Conservation (phyloP, 2,888 invertebrate genomes). For the Trichogramma evanescens region DNA sequence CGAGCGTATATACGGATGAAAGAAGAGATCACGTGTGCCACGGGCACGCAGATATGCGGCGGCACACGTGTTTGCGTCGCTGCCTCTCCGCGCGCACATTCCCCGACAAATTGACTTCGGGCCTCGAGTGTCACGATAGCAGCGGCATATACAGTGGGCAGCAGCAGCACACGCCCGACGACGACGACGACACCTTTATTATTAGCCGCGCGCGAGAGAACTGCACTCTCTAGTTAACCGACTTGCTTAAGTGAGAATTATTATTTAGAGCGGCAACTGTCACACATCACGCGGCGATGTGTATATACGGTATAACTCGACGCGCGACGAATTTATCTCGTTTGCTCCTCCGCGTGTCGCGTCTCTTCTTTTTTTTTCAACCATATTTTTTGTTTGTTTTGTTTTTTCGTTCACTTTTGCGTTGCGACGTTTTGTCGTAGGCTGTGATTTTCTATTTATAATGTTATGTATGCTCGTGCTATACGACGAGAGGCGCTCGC, state of each 20-base stretch:
- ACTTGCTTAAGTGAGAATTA: conserved; percentile 47
- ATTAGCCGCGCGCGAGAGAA: conserved; percentile 36
- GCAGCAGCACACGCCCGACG: conserved; percentile 19
- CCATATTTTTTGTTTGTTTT: conserved; percentile 11
- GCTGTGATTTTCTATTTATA: background rate
- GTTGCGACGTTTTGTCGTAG: background rate
- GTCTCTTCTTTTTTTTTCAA: conserved; percentile 9
- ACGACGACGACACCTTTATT: conserved; percentile 43
- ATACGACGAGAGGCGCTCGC: no score
- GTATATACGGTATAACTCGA: background rate
- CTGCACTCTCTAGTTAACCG: conserved; percentile 40
- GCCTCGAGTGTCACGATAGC: conserved; percentile 27
- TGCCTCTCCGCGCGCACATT: conserved; percentile 41
- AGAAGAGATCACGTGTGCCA: background rate
- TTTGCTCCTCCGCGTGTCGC: background rate
- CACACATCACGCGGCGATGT: conserved; percentile 17
- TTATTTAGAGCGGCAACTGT: conserved; percentile 38
- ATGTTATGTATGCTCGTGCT: no score
- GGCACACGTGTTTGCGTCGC: conserved; percentile 42
- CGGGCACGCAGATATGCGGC: background rate
- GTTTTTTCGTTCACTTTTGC: conserved; percentile 9
- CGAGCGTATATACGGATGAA: background rate
- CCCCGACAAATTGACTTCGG: conserved; percentile 48
- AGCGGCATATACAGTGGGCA: background rate
- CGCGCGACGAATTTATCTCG: background rate